Conservation (phyloP, 1,140 invertebrate species). For the Lamellibrachia luymesi region DNA sequence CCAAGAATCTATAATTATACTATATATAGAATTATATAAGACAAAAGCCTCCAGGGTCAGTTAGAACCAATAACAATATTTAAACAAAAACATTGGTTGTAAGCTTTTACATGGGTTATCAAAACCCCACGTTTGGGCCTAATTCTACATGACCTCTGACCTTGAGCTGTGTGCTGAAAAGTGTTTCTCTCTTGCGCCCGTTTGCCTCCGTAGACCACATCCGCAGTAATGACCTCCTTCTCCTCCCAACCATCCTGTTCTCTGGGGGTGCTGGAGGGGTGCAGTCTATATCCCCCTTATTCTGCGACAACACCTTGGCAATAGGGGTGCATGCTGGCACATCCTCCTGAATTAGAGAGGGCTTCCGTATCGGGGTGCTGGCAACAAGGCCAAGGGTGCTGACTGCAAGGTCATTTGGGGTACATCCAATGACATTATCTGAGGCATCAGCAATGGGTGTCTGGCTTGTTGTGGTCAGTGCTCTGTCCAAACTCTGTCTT, state of each 20-base stretch:
- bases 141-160: constrained; percentile 26
- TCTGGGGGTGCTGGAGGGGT: constrained; percentile 12
- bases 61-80: not conserved
- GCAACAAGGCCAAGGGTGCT: constrained; percentile 23
- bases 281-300: not conserved
- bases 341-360: constrained; percentile 30
- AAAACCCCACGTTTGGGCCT: constrained; percentile 13
- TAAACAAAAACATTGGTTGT: not conserved
- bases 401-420: not conserved
- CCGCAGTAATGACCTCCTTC: not conserved
- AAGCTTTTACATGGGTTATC: not conserved
- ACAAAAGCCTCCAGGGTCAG: not conserved
- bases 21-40: not conserved
- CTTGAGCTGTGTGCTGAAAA: constrained; percentile 34
- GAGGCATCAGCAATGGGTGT: not conserved
- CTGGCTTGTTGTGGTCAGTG: not conserved
- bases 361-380: constrained; percentile 36
- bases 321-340: constrained; percentile 37
- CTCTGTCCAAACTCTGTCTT: not conserved
- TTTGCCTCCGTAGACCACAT: constrained; percentile 36
- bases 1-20: no score
- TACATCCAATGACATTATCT: not conserved
- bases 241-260: constrained; percentile 28
- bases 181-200: constrained; percentile 25
- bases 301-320: constrained; percentile 11